Conservation (phyloP, 2,113 vertebrate species). For the Hemichromis elongatus region DNA sequence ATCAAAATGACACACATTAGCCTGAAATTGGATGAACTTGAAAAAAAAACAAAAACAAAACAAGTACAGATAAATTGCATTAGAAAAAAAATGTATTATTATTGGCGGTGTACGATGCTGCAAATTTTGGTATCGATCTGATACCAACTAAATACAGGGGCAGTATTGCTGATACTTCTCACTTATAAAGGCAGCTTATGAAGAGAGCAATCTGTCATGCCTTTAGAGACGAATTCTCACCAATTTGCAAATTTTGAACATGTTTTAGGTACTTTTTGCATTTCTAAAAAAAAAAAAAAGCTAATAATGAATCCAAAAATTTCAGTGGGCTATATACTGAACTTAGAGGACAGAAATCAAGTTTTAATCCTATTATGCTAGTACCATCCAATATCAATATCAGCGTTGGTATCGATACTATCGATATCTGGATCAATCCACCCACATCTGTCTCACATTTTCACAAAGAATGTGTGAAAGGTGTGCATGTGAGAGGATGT, state of each 20-base stretch:
- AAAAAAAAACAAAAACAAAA: not conserved
- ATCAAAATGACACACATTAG: not conserved
- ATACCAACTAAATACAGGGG: not conserved
- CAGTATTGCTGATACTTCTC: not conserved
- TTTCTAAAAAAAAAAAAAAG: not conserved
- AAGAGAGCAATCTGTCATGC: not conserved
- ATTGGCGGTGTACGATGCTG: not conserved
- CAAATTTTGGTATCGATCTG: not conserved
- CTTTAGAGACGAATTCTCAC: not conserved
- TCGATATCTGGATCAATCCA: not conserved
- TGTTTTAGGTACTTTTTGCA: not conserved
- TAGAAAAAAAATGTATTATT: not conserved
- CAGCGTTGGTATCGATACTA: not conserved
- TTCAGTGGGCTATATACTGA: fast-evolving
- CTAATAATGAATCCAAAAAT: not conserved
- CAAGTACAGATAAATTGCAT: not conserved
- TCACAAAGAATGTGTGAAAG: not conserved
- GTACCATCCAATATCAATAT: not conserved
- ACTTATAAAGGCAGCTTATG: not conserved
- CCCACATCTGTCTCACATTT: not conserved
- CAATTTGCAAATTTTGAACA: not conserved
- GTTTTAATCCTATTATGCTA: not conserved
- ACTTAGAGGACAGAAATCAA: not conserved
- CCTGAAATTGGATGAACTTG: not conserved
- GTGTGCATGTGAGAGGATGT: not conserved